phyloP scores from a whole-genome alignment of 92 coral and sea anemone genomes.

The Palythoa heliodiscus region DNA sequence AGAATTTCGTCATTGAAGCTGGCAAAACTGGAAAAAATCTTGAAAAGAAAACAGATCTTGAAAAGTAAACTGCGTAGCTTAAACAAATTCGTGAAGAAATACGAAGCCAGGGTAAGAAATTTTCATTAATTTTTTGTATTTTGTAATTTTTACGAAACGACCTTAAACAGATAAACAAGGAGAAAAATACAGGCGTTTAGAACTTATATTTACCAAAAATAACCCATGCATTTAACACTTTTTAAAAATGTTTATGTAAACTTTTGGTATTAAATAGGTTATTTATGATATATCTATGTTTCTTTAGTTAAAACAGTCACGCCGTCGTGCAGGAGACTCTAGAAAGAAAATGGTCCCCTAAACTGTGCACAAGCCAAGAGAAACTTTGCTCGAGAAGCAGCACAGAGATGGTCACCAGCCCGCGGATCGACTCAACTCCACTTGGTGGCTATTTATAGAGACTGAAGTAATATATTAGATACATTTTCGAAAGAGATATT shows the following conservation, averaged over 20 bases:
- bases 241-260: background rate
- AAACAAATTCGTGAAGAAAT: conserved; percentile 27
- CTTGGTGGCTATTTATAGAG: no score
- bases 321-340: background rate
- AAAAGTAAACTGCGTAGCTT: conserved; percentile 18
- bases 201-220: background rate
- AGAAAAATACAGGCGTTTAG: background rate
- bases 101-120: conserved; percentile 28
- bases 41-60: background rate
- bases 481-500: no score
- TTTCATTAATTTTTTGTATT: background rate
- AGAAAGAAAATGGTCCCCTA: background rate
- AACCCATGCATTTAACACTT: background rate
- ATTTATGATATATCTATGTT: background rate
- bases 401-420: no score
- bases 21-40: background rate
- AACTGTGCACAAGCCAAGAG: background rate
- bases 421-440: no score
- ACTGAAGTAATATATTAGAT: no score
- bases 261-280: background rate
- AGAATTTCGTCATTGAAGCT: background rate
- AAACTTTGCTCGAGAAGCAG: no score
- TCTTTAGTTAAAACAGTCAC: background rate
- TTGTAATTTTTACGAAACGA: background rate
- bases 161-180: background rate